Conservation (phyloP, 2,797 vertebrate genomes). For the Sorex maritimensis region DNA sequence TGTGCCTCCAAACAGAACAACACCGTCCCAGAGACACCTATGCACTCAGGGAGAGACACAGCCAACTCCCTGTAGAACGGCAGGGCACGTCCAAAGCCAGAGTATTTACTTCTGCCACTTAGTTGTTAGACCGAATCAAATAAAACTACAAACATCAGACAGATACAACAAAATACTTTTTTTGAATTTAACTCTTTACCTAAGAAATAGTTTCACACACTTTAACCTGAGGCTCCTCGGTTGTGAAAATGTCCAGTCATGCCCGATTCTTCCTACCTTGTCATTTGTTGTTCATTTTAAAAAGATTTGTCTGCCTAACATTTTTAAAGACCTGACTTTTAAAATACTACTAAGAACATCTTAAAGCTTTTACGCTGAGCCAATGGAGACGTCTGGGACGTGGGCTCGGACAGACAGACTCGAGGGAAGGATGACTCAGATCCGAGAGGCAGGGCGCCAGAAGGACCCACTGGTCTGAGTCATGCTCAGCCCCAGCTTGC, state of each 20-base stretch:
- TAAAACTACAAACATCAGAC: constrained; percentile 9
- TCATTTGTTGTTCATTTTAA: constrained; percentile 37
- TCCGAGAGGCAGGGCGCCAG: constrained; percentile 15
- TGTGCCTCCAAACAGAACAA: too few species aligned
- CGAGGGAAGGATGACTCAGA: constrained; percentile 12
- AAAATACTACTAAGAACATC: constrained; percentile 41
- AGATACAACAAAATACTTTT: neutral
- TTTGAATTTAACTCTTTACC: neutral
- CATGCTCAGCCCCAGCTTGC: neutral
- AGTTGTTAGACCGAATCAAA: constrained; percentile 20
- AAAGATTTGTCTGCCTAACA: constrained; percentile 39
- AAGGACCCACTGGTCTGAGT: neutral
- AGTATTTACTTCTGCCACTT: constrained; percentile 54
- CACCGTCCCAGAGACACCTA: neutral
- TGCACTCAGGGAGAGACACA: too few species aligned
- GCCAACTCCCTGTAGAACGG: neutral
- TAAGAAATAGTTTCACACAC: neutral
- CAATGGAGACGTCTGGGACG: neutral
- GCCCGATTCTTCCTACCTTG: neutral
- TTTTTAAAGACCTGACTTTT: constrained; percentile 35
- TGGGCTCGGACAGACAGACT: neutral
- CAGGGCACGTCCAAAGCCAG: neutral
- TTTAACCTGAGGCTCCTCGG: constrained; percentile 27
- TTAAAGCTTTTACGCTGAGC: neutral
- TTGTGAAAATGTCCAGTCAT: neutral